Percentiles rank a stretch among this genome's conserved stretches.
phyloP scores from a whole-genome alignment of 2,797 vertebrate species.

The Telmatherina bonti region DNA sequence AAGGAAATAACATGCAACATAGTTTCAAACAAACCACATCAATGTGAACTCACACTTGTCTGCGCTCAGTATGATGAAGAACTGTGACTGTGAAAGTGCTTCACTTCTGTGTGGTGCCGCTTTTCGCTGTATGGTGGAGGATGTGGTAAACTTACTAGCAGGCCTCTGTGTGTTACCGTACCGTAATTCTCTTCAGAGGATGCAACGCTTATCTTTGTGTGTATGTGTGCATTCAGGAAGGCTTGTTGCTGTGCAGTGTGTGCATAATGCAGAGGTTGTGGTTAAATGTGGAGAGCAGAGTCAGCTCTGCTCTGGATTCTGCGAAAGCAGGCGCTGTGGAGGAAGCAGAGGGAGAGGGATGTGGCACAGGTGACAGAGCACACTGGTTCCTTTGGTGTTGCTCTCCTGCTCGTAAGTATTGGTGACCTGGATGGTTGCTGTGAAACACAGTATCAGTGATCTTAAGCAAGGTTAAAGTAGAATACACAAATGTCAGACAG shows the following conservation, averaged over 20 bases:
- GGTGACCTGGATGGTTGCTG: slow-evolving; percentile 48
- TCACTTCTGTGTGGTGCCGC: slow-evolving; percentile 50
- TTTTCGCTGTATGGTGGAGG: slow-evolving; percentile 72
- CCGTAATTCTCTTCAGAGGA: slow-evolving; percentile 36
- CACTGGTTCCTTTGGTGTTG: slow-evolving; percentile 68
- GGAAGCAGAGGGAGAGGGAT: slow-evolving; percentile 52
- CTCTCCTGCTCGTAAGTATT: slow-evolving; percentile 18
- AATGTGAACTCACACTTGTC: slow-evolving; percentile 37
- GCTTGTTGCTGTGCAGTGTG: slow-evolving; percentile 46
- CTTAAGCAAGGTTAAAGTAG: slow-evolving; percentile 14
- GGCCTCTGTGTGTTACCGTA: slow-evolving; percentile 39
- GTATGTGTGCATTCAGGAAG: slow-evolving; percentile 30
- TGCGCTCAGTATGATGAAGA: slow-evolving; percentile 28
- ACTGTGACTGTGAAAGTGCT: slow-evolving; percentile 39
- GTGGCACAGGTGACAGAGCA: slow-evolving; percentile 70
- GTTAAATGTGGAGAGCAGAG: slow-evolving; percentile 52
- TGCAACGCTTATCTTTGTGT: slow-evolving; percentile 12
- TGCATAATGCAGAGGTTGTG: slow-evolving; percentile 61
- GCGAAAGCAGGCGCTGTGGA: slow-evolving; percentile 64
- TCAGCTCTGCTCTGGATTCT: slow-evolving; percentile 49
- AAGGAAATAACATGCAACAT: slow-evolving; percentile 49
- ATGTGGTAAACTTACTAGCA: slow-evolving; percentile 70
- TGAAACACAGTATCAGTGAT: slow-evolving; percentile 17
- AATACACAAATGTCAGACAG: slow-evolving; percentile 5
- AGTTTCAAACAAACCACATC: slow-evolving; percentile 71